These are phyloP conservation scores for Trinorchestia longiramus DNA, from an alignment of 1,140 invertebrate genomes.

Conservation along the genomic window DNA sequence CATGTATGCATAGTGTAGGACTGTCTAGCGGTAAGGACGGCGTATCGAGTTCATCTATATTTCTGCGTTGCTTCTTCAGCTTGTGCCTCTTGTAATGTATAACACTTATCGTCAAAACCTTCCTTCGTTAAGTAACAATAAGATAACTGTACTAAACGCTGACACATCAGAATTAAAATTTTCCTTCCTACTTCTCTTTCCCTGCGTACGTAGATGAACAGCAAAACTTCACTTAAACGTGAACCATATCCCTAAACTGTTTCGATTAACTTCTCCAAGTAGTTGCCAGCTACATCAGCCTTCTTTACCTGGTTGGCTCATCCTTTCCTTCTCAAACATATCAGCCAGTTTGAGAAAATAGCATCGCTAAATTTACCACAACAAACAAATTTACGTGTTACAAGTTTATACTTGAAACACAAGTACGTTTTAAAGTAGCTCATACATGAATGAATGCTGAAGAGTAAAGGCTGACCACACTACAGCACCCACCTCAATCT, in stretches of 20 bases:
- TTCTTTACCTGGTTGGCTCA: background rate
- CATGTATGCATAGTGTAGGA: background rate
- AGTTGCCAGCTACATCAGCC: background rate
- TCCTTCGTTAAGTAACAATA: background rate
- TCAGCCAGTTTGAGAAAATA: background rate
- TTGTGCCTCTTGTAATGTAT: background rate
- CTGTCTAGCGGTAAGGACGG: background rate
- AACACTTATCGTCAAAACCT: background rate
- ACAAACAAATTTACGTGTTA: no score
- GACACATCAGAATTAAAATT: background rate
- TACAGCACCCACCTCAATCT: background rate
- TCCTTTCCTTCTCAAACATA: background rate
- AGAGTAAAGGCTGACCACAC: background rate
- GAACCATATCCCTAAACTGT: background rate
- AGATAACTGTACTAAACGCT: background rate
- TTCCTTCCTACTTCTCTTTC: background rate
- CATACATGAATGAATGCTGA: background rate
- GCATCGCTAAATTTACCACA: background rate
- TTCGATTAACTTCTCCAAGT: background rate
- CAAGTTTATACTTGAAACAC: background rate
- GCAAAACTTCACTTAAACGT: background rate
- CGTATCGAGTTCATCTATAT: background rate
- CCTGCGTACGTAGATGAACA: background rate
- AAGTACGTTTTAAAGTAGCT: background rate
- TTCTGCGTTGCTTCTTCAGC: constrained; percentile 6